Percentiles rank a stretch among this genome's conserved stretches.
These are phyloP conservation scores for Metallyticus violacea DNA, from an alignment of 2,888 invertebrate genomes.

Conservation along the genomic window DNA sequence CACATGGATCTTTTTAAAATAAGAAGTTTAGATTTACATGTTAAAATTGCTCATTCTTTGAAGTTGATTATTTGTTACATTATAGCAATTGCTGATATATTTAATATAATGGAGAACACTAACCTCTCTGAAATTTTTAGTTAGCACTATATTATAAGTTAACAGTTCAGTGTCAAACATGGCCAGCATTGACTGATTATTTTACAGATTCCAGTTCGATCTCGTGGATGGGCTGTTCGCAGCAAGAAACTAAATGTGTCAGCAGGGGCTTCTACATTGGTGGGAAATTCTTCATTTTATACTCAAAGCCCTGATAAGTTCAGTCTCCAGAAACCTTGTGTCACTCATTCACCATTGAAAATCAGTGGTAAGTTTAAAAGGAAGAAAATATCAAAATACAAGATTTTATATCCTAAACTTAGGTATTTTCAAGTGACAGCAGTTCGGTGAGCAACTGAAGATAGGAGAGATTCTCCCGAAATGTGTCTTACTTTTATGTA, in stretches of 20 bases:
- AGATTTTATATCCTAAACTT: no score
- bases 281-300: constrained; percentile 40
- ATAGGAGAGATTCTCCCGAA: no score
- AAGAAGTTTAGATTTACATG: no score
- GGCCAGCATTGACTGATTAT: no score
- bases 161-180: neutral
- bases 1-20: no score
- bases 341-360: neutral
- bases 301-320: constrained; percentile 32
- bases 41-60: no score
- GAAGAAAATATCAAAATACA: neutral
- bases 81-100: no score
- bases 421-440: no score
- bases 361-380: constrained; percentile 1
- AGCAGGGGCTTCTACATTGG: constrained; percentile 36
- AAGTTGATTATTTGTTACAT: no score
- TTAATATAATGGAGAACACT: no score
- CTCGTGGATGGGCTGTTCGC: constrained; percentile 64
- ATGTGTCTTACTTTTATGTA: no score
- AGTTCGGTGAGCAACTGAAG: no score
- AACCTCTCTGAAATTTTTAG: neutral
- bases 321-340: constrained; percentile 22
- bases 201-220: constrained; percentile 58
- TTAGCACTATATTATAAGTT: neutral
- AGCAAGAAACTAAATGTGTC: constrained; percentile 54